Base-by-base conservation (phyloP, 2,113 vertebrate species). In the Chascanopsetta lugubris region DNA sequence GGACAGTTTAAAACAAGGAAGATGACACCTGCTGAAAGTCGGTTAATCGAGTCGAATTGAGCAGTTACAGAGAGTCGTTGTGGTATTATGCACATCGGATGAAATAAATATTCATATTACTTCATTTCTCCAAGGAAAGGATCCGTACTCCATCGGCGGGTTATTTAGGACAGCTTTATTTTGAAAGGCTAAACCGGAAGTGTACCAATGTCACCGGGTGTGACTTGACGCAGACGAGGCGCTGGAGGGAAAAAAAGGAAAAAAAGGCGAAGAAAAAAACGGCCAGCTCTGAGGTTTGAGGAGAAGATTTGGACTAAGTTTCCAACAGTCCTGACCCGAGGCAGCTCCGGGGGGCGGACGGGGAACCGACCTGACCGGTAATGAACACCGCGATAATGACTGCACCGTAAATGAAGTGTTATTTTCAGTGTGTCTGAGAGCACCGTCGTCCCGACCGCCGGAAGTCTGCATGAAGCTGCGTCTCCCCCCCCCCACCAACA, bases 401-500 rank as follows among this genome's bases (percentile, higher is more conserved):
- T 88, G 45, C 64, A 71, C 69, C 84, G 80, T 87, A 72, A 75
- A 85, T 85, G 49, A 78, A 80, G 56, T 76, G 77, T 78, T 81
- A 42, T 83, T 87, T 83, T 84, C 79, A 80, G 68, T 82, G 80
- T 82, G 86, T 90, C 87, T 86, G 75, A 69, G 77, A 85, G 87
- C 87, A 27, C 78, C 75, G 79, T 87, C 84, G 85, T 87, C 89
- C 79, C 90, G 66, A 59, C 82, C 89, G 90, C 91, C 92, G 92
- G 92, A 93, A 93, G 92, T 93, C 90, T 92, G 90, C 91, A 87
- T 85, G 88, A 88, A 89, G 86, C 90, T 90, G 90, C 86, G 89
- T 90, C 89, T 91, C 85, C 83, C 66, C 66, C 85, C 61, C 34
- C 15, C 34, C 34, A n/a, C n/a, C n/a, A n/a, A n/a, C n/a, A n/a